Percentiles rank a stretch among this genome's conserved stretches.
Evolutionary conservation across 2,113 vertebrate genomes (phyloP).

Genomic region (Oceanites oceanicus): DNA sequence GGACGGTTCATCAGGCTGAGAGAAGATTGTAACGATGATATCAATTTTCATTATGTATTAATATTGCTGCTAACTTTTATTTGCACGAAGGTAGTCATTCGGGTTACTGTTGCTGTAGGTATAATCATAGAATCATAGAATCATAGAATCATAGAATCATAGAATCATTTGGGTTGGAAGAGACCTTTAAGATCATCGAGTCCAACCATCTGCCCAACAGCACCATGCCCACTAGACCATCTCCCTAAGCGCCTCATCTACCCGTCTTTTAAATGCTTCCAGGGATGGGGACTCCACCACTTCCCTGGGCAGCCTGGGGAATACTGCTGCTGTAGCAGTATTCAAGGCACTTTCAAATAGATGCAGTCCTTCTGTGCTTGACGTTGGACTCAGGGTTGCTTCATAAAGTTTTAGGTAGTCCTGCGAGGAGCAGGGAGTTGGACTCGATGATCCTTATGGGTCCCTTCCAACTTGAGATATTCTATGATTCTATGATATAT

Average conservation of each 20-base stretch:
- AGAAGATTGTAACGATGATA: not conserved
- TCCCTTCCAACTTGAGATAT: not conserved
- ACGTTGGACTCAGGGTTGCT: not conserved
- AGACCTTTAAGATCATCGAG: too few relatives aligned
- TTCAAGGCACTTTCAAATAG: not conserved
- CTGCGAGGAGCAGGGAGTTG: not conserved
- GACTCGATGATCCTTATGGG: not conserved
- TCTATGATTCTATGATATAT: fast-evolving
- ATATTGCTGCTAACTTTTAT: not conserved
- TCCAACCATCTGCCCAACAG: too few relatives aligned
- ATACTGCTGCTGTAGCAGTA: not conserved
- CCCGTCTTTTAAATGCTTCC: too few relatives aligned
- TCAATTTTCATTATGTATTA: not conserved
- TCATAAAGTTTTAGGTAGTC: not conserved
- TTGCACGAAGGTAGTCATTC: not conserved
- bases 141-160: too few relatives aligned
- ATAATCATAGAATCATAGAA: too few relatives aligned
- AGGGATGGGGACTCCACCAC: too few relatives aligned
- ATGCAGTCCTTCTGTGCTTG: not conserved
- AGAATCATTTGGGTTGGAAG: too few relatives aligned
- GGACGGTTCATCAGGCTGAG: not conserved
- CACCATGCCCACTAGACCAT: too few relatives aligned
- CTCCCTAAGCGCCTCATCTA: too few relatives aligned
- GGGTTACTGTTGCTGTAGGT: not conserved
- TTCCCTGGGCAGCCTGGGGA: too few relatives aligned